These are phyloP conservation scores for Lepus townsendii DNA, from an alignment of 2,797 vertebrate species.

Conservation along the genomic window DNA sequence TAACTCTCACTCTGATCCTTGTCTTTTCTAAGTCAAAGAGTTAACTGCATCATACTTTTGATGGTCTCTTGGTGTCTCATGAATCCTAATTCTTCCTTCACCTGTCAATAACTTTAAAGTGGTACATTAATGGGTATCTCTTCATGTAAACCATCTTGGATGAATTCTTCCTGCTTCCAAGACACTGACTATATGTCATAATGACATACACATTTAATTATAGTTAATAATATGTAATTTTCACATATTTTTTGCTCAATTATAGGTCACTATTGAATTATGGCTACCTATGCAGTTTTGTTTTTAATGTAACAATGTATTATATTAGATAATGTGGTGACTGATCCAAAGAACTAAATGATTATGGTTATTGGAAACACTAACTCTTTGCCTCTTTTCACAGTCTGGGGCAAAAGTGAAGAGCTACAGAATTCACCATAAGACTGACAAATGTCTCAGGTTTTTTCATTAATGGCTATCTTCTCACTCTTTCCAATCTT, in stretches of 20 bases:
- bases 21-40: not conserved
- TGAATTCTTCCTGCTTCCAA: conserved; percentile 35
- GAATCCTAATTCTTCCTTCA: not conserved
- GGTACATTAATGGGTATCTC: not conserved
- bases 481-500: conserved; percentile 24
- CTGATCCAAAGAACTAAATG: not conserved
- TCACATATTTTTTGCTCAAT: not conserved
- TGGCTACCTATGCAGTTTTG: not conserved
- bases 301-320: not conserved
- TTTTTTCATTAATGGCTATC: not conserved
- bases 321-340: not conserved
- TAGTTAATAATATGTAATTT: not conserved
- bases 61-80: not conserved
- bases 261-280: not conserved
- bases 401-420: not conserved
- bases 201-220: not conserved
- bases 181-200: not conserved
- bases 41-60: not conserved
- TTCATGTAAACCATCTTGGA: not conserved
- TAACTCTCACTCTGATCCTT: not conserved
- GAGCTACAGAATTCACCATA: not conserved
- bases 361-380: not conserved
- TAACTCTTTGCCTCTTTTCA: not conserved
- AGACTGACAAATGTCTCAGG: not conserved
- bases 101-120: not conserved